Percentiles rank a stretch among this genome's conserved stretches.
Evolutionary conservation across 2,797 vertebrate species (phyloP).

Genomic region (Heliangelus exortis): DNA sequence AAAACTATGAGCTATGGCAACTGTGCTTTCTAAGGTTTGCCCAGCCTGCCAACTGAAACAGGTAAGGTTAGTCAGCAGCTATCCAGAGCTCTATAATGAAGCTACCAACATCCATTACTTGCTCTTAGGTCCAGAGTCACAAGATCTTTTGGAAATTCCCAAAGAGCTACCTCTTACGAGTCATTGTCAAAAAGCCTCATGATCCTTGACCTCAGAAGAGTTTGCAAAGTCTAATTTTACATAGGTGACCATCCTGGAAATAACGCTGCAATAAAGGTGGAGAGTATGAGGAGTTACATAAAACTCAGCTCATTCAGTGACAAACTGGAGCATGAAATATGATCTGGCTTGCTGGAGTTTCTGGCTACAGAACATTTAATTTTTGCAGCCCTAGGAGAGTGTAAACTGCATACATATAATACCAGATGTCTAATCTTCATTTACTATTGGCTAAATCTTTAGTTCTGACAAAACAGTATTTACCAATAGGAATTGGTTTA

Average conservation of each 20-base stretch:
- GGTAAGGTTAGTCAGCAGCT: neutral
- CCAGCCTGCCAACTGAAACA: neutral
- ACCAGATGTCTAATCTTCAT: neutral
- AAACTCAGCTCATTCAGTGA: neutral
- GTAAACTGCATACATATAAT: neutral
- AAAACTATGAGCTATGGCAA: neutral
- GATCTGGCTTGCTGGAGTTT: neutral
- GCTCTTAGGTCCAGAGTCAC: neutral
- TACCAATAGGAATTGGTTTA: neutral
- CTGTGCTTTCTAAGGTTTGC: neutral
- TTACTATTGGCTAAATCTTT: neutral
- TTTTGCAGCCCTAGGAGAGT: neutral
- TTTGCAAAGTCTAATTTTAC: neutral
- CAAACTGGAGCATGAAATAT: neutral
- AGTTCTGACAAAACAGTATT: neutral
- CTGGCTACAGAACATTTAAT: neutral
- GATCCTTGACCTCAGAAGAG: neutral
- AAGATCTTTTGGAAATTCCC: neutral
- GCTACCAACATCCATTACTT: neutral
- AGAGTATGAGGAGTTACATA: neutral
- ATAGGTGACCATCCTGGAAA: neutral
- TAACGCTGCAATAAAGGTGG: neutral
- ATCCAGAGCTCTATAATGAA: neutral
- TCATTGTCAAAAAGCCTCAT: neutral
- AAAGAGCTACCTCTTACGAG: neutral